Conservation (phyloP, 2,113 vertebrate species). For the rat (Rattus norvegicus) region GRCr8 NC_086019.1:93010001-93010500, state of each 20-base stretch:
- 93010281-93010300: neutral
- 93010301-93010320: neutral
- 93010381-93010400: neutral
- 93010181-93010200: neutral
- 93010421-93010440: neutral
- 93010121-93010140: neutral
- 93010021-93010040: neutral
- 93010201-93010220: neutral
- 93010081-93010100: neutral
- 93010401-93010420: neutral
- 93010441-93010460: slow-evolving; percentile 53
- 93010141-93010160: neutral
- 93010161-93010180: neutral
- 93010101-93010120: neutral
- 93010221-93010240: neutral
- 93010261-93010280: neutral
- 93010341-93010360: slow-evolving; percentile 40
- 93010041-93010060: neutral
- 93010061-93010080: neutral
- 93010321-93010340: neutral
- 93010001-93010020: neutral
- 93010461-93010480: neutral
- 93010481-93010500: slow-evolving; percentile 67
- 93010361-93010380: neutral
- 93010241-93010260: neutral